These are phyloP conservation scores for Zoanthus gigantus DNA, from an alignment of 92 coral and sea anemone species.

Conservation along the genomic window DNA sequence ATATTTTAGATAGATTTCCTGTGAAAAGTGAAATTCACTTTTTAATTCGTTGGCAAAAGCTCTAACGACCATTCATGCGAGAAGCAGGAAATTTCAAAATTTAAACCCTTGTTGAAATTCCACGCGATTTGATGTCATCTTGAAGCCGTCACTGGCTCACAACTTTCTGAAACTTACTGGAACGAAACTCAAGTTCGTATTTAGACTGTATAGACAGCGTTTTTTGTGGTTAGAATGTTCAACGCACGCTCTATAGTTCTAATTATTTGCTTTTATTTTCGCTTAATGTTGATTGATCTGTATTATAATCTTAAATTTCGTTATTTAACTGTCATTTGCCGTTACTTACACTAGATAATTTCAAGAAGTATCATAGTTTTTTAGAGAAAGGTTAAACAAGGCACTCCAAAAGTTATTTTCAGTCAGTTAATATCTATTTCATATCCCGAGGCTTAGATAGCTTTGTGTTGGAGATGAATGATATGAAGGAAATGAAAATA, in stretches of 20 bases:
- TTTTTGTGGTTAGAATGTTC: too few relatives aligned
- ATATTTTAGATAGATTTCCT: neutral
- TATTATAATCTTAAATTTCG: too few relatives aligned
- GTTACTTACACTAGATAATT: neutral
- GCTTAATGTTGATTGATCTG: too few relatives aligned
- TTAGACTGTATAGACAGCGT: too few relatives aligned
- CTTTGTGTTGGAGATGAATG: neutral
- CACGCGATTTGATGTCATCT: conserved; percentile 19
- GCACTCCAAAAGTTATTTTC: neutral
- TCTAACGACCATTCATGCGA: neutral
- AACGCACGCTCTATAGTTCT: neutral
- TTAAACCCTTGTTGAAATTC: conserved; percentile 11
- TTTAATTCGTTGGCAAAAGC: neutral
- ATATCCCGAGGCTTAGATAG: neutral
- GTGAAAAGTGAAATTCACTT: conserved; percentile 7
- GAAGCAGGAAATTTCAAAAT: conserved; percentile 11
- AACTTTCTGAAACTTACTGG: neutral
- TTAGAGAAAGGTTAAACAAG: neutral
- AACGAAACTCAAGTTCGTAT: too few relatives aligned
- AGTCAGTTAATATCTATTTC: neutral
- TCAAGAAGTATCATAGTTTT: neutral
- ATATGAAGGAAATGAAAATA: neutral
- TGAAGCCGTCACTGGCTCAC: neutral
- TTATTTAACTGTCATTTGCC: too few relatives aligned
- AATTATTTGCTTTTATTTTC: neutral